These are phyloP conservation scores for Acanthornis magna DNA, from an alignment of 2,797 vertebrate species.

Conservation along the genomic window DNA sequence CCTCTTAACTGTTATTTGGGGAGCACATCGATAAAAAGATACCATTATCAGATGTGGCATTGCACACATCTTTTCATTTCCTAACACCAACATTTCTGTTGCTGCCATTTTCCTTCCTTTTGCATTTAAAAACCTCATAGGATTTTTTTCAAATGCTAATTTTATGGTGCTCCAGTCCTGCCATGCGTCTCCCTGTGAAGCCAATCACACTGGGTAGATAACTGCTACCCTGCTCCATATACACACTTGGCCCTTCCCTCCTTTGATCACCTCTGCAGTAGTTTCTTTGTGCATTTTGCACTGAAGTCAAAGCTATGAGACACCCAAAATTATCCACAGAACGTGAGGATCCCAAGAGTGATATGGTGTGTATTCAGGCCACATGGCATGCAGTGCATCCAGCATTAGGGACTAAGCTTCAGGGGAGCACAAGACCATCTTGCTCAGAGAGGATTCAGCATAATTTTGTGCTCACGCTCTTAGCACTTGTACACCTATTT, in stretches of 20 bases:
- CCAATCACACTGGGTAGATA: fast-evolving
- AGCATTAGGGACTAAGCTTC: background rate
- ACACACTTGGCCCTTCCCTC: background rate
- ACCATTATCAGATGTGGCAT: background rate
- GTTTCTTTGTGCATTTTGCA: background rate
- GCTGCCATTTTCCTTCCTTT: background rate
- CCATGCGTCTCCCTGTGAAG: background rate
- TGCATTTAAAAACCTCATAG: background rate
- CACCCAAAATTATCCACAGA: background rate
- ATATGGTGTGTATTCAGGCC: background rate
- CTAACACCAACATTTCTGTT: background rate
- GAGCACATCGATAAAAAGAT: background rate
- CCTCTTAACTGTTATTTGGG: background rate
- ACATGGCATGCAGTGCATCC: background rate
- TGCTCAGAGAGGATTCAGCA: background rate
- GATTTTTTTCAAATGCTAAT: background rate
- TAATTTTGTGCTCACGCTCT: background rate
- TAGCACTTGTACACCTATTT: background rate
- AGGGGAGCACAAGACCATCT: background rate
- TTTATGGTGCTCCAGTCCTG: background rate
- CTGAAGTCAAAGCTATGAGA: background rate
- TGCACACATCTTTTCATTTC: background rate
- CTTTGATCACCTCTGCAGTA: background rate
- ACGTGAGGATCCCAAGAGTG: background rate
- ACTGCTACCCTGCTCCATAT: background rate